Percentiles rank a stretch among this genome's conserved stretches.
Conservation (phyloP, 1,140 invertebrate genomes). For the Diachasma alloeum region DNA sequence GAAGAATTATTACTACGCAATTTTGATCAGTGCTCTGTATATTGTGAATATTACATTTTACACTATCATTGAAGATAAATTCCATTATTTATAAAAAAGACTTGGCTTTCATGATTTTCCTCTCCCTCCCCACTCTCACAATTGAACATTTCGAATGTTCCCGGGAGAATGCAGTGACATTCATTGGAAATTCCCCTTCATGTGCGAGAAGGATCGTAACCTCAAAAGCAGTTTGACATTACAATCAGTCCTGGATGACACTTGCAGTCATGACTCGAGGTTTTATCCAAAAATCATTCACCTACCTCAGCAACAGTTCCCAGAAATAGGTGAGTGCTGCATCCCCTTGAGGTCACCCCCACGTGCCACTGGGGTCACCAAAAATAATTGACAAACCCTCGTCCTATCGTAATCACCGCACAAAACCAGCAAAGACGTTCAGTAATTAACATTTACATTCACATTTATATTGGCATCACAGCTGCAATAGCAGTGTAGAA, state of each 20-base stretch:
- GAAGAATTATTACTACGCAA: not conserved
- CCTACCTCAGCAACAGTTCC: not conserved
- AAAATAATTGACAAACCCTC: too few relatives aligned
- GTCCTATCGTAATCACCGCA: too few relatives aligned
- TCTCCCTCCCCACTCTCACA: not conserved
- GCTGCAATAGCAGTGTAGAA: too few relatives aligned
- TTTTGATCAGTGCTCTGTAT: not conserved
- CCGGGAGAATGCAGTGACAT: not conserved
- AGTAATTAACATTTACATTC: too few relatives aligned
- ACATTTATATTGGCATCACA: too few relatives aligned
- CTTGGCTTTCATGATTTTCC: not conserved
- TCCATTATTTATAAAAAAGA: not conserved
- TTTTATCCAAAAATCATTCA: not conserved
- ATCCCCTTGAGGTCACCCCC: not conserved
- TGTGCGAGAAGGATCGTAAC: not conserved
- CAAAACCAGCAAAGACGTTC: too few relatives aligned
- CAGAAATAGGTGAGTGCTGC: not conserved
- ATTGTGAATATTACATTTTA: not conserved
- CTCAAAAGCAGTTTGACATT: not conserved
- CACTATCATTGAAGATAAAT: not conserved
- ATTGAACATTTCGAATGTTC: not conserved
- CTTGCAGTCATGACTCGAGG: not conserved
- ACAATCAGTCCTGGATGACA: slow-evolving; percentile 1
- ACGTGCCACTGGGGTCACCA: too few relatives aligned
- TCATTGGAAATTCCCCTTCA: not conserved